Percentiles rank a stretch among this genome's conserved stretches.
Conservation (phyloP, 2,888 invertebrate genomes). For the Timandra comae region DNA sequence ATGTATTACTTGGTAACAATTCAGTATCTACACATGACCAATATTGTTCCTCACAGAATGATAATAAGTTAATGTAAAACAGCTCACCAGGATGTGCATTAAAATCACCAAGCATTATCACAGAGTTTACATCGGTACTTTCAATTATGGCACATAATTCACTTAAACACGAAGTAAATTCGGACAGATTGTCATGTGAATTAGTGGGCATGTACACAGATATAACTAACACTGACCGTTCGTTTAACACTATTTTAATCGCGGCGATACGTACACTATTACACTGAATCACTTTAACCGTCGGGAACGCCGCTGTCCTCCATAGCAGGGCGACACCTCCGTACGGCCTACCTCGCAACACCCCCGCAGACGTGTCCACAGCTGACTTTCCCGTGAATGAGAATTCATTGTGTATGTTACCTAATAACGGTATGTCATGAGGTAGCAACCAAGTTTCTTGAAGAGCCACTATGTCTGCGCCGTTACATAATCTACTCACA, state of each 20-base stretch:
- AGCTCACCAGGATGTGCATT: not conserved
- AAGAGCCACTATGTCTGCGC: not conserved
- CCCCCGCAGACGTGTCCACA: constrained; percentile 5
- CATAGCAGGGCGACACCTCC: constrained; percentile 7
- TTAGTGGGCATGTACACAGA: not conserved
- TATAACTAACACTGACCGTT: not conserved
- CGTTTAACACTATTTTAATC: no score
- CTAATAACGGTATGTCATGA: no score
- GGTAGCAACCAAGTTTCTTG: no score
- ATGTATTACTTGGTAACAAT: no score
- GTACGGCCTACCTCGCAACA: constrained; percentile 6
- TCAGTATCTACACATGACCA: not conserved
- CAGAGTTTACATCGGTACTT: not conserved
- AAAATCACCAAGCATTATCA: not conserved
- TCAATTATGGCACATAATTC: not conserved
- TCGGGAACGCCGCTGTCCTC: not conserved
- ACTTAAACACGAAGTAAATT: not conserved
- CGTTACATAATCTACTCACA: not conserved
- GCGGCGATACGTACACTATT: not conserved
- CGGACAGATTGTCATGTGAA: not conserved
- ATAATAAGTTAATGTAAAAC: not conserved
- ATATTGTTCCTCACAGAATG: not conserved
- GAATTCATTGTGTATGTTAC: not conserved
- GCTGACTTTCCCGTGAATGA: not conserved
- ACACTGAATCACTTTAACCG: not conserved